Evolutionary conservation across 2,888 invertebrate genomes (phyloP), one percentile per base, ranked within the genome.

Genomic region (Rhamnusium bicolor): DNA sequence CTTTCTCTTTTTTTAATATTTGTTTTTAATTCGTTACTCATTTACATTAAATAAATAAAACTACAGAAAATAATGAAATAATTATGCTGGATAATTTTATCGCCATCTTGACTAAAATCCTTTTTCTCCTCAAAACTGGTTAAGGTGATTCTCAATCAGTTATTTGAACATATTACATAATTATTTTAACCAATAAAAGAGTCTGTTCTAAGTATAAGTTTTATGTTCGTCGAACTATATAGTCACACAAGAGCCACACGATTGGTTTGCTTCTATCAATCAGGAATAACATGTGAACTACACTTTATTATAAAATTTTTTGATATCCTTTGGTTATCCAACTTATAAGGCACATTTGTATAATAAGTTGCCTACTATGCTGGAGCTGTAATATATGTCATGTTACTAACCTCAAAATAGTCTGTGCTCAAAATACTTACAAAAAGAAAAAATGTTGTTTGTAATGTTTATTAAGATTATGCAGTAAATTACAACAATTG

Each of bases 1-100:
- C 56, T 58, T 16, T 58, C 19, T 14, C 56, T 5, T 58, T 58
- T 58, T 47, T 47, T 47, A 47, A 47, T 7, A 47, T 14, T 47
- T 5, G 2, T 47, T 32, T 32, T 32, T 32, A 32, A 32, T 8
- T 8, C 29, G 29, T 7, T 8, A 49, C 49, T 49, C 49, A 49
- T 46, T 46, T 46, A 46, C 7, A n/a, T 46, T 46, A 24, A 24
- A 24, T 32, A 32, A 32, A 4, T 8, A 4, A 32, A 7, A 32
- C 29, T 49, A 8, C 8, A 8, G 5, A 46, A 46, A 49, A 5
- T 16, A 49, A 8, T 5, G 7, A 18, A 49, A 49, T 49, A 49
- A 1, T 1, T 49, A 14, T 10, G 10, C 10, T 16, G 49, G 40
- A 1, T 51, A 51, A 51, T 51, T 51, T 18, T 14, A 2, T 51